Evolutionary conservation across 1,140 invertebrate species (phyloP).

Genomic region (Araneus ventricosus): DNA sequence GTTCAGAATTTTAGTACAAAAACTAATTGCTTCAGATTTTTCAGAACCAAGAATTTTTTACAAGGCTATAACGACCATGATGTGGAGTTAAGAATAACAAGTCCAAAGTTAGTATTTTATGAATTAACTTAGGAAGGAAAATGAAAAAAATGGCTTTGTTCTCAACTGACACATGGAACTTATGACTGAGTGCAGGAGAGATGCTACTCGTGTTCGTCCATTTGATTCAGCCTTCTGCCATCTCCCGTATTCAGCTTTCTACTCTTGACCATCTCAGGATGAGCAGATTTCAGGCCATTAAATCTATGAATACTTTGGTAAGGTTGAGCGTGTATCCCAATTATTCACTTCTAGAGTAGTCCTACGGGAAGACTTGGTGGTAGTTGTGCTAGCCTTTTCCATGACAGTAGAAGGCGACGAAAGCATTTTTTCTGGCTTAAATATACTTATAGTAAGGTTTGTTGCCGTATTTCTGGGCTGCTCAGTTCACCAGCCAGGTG

Average conservation of each 20-base stretch:
- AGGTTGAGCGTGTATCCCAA: constrained; percentile 80
- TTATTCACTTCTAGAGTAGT: constrained; percentile 90
- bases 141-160: background rate
- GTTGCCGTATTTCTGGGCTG: constrained; percentile 81
- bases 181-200: background rate
- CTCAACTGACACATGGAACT: too few species aligned
- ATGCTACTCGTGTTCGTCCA: background rate
- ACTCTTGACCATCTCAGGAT: constrained; percentile 80
- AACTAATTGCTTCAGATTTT: background rate
- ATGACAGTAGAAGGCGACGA: constrained; percentile 81
- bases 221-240: constrained; percentile 78
- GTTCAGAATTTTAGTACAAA: background rate
- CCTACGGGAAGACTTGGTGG: constrained; percentile 89
- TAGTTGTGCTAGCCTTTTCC: constrained; percentile 88
- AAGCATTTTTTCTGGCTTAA: constrained; percentile 81
- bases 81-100: background rate
- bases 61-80: background rate
- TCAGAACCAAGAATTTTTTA: background rate
- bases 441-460: constrained; percentile 81
- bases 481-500: constrained; percentile 82
- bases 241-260: constrained; percentile 84
- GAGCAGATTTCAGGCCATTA: constrained; percentile 82
- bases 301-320: constrained; percentile 84
- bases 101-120: background rate
- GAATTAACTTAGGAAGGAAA: background rate